Evolutionary conservation across 2,113 vertebrate species (phyloP), one percentile per base, ranked within the genome.

Genomic region (Sinosuthora webbiana): DNA sequence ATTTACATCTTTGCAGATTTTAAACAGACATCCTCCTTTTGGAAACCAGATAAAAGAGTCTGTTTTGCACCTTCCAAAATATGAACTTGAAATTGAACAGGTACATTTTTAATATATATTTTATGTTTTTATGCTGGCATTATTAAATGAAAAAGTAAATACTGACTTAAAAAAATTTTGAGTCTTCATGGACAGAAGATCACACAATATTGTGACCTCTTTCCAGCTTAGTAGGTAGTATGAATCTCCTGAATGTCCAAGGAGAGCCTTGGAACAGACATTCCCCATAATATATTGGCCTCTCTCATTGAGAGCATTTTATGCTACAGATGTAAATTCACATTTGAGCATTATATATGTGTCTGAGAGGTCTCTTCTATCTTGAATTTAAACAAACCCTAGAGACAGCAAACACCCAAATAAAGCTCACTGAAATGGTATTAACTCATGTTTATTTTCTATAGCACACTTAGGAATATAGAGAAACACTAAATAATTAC

Each of bases 41-140:
- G 99, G 99, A 96, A 99, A 99, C 95, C 99, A 99, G 95, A 99
- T 99, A 97, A 99, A 98, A 98, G 99, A 99, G 78, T 98, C 98
- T 90, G 98, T 99, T 93, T 94, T 97, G 49, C 97, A 98, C 93
- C 98, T 99, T 86, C 99, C 99, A 25, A 99, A 99, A 97, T 99
- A 99, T 64, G 98, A 98, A 95, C 95, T 99, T 81, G 95, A 94
- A 73, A 70, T 99, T 90, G 75, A 93, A 63, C 95, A 96, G 53
- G 75, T 87, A 97, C 75, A 83, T 41, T 30, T 76, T 97, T 93
- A 90, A 31, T 69, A 25, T 69, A 83, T 82, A 70, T 70, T 68
- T 78, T 74, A 52, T 78, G 6, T 13, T 85, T 99, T 98, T 98
- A 98, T 96, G 92, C 97, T 47, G 96, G 8, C 57, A 65, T 23